These are phyloP conservation scores for Chrysogorgia sp. DNA, from an alignment of 92 coral and sea anemone species.

Conservation along the genomic window DNA sequence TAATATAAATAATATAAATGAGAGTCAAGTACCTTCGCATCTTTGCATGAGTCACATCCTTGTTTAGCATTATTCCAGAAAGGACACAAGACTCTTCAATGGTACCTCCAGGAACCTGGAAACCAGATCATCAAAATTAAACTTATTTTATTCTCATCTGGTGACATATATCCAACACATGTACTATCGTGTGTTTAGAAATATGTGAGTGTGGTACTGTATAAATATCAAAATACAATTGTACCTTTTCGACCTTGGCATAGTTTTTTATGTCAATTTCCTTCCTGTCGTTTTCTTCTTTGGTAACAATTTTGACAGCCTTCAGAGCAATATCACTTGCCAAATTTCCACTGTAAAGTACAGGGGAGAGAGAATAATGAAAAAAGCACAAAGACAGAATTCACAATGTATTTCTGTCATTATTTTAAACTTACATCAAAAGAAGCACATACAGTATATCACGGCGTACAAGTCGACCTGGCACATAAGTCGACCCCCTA, in stretches of 20 bases:
- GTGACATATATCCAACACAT: not conserved
- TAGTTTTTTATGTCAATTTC: slow-evolving; percentile 98
- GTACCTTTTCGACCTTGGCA: slow-evolving; percentile 99
- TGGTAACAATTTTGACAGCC: slow-evolving; percentile 86
- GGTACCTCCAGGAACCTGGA: slow-evolving; percentile 96
- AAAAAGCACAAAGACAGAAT: slow-evolving; percentile 3
- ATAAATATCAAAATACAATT: not conserved
- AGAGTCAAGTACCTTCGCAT: slow-evolving; percentile 81
- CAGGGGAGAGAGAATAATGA: not conserved
- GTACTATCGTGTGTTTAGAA: too few species aligned
- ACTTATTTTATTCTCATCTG: not conserved
- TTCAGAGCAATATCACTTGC: slow-evolving; percentile 97
- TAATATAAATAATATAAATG: not conserved
- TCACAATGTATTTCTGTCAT: not conserved
- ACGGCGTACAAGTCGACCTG: too few species aligned
- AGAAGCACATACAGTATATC: too few species aligned
- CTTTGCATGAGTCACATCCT: slow-evolving; percentile 96
- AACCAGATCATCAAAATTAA: not conserved
- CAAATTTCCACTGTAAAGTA: slow-evolving; percentile 83
- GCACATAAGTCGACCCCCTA: too few species aligned
- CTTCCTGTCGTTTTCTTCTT: slow-evolving; percentile 89
- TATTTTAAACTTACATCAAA: not conserved
- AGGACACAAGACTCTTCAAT: slow-evolving; percentile 95
- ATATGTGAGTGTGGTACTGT: too few species aligned
- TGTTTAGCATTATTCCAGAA: slow-evolving; percentile 95